A percentile compares a stretch with the other conserved stretches of the same genome.
Evolutionary conservation across 2,113 vertebrate genomes (phyloP).

Genomic region (Oryzias javanicus): DNA sequence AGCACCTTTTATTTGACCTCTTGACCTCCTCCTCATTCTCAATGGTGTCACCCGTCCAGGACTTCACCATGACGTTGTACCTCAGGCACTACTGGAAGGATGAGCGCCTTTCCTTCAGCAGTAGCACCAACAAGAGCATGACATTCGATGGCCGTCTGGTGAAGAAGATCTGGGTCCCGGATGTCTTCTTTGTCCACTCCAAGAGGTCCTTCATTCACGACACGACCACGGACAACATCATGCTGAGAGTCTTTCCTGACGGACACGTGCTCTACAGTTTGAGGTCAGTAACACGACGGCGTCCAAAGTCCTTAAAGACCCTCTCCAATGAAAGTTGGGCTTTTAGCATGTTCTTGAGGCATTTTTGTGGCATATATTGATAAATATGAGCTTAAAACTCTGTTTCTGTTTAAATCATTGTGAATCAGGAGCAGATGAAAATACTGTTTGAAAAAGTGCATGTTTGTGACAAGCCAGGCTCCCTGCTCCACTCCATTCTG

Average conservation of each 20-base stretch:
- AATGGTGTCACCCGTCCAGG: slow-evolving; percentile 65
- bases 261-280: slow-evolving; percentile 95
- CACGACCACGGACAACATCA: slow-evolving; percentile 95
- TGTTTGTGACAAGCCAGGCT: too few relatives aligned
- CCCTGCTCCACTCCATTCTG: too few relatives aligned
- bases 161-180: slow-evolving; percentile 97
- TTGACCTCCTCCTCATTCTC: too few relatives aligned
- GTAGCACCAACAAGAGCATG: slow-evolving; percentile 94
- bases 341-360: too few relatives aligned
- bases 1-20: too few relatives aligned
- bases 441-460: neutral
- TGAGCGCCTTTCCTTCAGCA: slow-evolving; percentile 88
- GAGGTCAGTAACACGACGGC: slow-evolving; percentile 71
- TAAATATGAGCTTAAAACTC: too few relatives aligned
- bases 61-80: slow-evolving; percentile 97
- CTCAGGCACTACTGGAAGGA: slow-evolving; percentile 97
- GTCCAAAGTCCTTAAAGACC: neutral
- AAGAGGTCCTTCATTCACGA: slow-evolving; percentile 94
- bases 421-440: neutral
- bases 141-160: slow-evolving; percentile 92
- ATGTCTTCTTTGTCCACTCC: slow-evolving; percentile 97
- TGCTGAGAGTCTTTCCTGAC: slow-evolving; percentile 92
- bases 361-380: too few relatives aligned
- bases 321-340: too few relatives aligned
- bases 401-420: too few relatives aligned